A percentile compares a stretch with the other conserved stretches of the same genome.
These are phyloP conservation scores for Iguana delicatissima DNA, from an alignment of 2,797 vertebrate species.

Conservation along the genomic window DNA sequence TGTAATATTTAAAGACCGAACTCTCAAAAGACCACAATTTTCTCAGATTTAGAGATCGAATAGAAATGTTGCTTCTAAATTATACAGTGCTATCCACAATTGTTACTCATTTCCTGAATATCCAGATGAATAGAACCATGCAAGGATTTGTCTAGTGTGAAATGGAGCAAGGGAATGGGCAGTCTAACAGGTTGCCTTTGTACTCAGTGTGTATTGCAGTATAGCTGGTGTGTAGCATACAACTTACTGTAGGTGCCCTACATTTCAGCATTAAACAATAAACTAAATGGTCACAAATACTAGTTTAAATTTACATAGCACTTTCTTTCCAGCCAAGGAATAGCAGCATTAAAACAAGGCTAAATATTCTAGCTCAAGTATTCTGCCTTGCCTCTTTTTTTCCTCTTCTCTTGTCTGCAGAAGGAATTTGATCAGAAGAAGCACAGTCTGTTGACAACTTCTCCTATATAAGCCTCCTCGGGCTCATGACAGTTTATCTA, in stretches of 20 bases:
- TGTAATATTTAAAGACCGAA: slow-evolving; percentile 41
- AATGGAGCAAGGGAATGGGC: not conserved
- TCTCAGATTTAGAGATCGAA: slow-evolving; percentile 30
- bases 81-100: not conserved
- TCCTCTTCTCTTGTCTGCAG: not conserved
- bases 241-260: not conserved
- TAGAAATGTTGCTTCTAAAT: not conserved
- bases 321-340: not conserved
- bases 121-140: not conserved
- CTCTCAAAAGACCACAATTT: slow-evolving; percentile 37
- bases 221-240: not conserved
- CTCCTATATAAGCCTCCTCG: not conserved
- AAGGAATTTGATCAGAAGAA: not conserved
- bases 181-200: not conserved
- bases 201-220: not conserved
- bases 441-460: not conserved
- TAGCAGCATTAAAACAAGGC: not conserved
- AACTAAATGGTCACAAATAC: not conserved
- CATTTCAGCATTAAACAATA: not conserved
- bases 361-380: not conserved
- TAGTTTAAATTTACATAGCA: not conserved
- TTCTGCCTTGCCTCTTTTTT: not conserved
- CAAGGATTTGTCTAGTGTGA: not conserved
- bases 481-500: not conserved
- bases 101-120: not conserved